Base-by-base conservation (phyloP, 2,113 vertebrate species). In the Zootoca vivipara region DNA sequence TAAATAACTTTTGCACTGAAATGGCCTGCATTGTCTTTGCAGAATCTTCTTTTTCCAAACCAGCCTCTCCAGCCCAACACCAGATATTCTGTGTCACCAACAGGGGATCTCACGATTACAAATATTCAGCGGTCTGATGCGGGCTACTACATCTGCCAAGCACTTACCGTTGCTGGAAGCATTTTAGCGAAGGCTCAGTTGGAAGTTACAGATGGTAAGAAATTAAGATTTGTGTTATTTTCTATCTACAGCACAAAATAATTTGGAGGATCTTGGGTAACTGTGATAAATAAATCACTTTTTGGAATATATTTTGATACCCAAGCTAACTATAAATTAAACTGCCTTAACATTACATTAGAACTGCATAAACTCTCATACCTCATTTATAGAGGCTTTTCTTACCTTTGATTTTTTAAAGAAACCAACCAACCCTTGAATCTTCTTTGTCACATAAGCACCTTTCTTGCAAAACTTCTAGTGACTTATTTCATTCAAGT, bases 111-210 rank as follows among this genome's bases (percentile, higher is more conserved):
- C 93, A 99, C 99, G 90, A 98, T 99, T 93, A 96, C 97, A 83
- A 97, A 97, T 88, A 98, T 99, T 92, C 99, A 99, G 93, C 96
- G 98, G 15, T 96, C 97, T 38, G 99, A 99, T 62, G 98, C 97
- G 0, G 99, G 99, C 77, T 99, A 98, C 96, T 99, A 99, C 93
- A 99, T 99, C 96, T 99, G 99, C 96, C 99, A 99, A 96, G 99
- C 99, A 1, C 96, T 99, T 90, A 99, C 98, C 1, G 98, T 99
- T 92, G 99, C 99, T 72, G 99, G 99, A 94, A 99, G 99, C 94
- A 99, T 99, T 94, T 97, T 99, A 91, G 98, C 99, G 94, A 99
- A 99, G 93, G 99, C 99, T 93, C 99, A 99, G 93, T 97, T 99
- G 96, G 99, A 99, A 96, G 99, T 99, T 96, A 99, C 98, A 94